These are phyloP conservation scores for Syritta pipiens DNA, from an alignment of 2,888 invertebrate species.

Conservation along the genomic window DNA sequence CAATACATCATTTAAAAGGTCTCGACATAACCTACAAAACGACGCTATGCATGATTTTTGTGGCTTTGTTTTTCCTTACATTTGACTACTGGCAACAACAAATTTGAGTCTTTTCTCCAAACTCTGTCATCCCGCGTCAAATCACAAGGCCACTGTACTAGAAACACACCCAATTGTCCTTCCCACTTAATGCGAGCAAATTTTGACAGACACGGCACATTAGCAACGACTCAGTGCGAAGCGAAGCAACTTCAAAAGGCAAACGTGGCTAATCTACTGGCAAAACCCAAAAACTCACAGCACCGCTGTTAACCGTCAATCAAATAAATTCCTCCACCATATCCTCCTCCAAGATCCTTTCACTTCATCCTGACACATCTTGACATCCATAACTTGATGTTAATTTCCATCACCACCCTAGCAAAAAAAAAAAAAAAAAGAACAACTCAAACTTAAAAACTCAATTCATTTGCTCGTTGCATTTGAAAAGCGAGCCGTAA, in stretches of 20 bases:
- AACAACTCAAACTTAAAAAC: constrained; percentile 36
- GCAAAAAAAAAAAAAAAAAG: constrained; percentile 17
- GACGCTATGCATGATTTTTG: too few relatives aligned
- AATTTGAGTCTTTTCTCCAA: too few relatives aligned
- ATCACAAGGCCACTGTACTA: too few relatives aligned
- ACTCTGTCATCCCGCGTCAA: too few relatives aligned
- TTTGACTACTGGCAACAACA: too few relatives aligned
- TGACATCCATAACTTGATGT: constrained; percentile 62
- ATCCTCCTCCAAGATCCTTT: constrained; percentile 45
- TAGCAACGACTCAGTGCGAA: not conserved
- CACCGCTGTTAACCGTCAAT: constrained; percentile 58
- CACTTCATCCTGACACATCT: constrained; percentile 42
- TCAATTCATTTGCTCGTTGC: constrained; percentile 61
- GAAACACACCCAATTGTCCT: constrained; percentile 8
- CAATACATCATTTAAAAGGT: too few relatives aligned
- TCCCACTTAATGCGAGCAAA: constrained; percentile 5
- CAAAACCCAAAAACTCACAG: constrained; percentile 49
- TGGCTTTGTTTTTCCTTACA: too few relatives aligned
- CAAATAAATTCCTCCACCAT: constrained; percentile 52
- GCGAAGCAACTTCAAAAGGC: constrained; percentile 12
- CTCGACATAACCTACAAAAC: too few relatives aligned
- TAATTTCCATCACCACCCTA: constrained; percentile 50
- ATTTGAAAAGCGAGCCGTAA: constrained; percentile 62
- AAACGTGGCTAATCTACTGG: constrained; percentile 45
- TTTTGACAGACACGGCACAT: constrained; percentile 25